These are phyloP conservation scores for Prochilodus magdalenae DNA, from an alignment of 2,113 vertebrate genomes.

Conservation along the genomic window DNA sequence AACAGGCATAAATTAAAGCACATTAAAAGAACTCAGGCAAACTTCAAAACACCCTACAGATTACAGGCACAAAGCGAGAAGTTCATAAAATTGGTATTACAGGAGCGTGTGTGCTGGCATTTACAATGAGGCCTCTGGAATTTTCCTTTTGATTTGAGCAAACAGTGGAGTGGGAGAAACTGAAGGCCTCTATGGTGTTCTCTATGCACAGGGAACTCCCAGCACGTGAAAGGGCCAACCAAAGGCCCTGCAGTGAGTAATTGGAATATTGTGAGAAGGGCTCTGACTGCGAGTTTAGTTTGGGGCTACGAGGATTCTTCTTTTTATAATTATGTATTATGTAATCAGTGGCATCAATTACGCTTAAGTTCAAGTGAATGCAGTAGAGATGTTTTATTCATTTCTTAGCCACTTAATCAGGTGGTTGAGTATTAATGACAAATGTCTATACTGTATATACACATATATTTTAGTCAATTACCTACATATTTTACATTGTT, in stretches of 20 bases:
- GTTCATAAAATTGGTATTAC: constrained; percentile 44
- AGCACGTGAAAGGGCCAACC: not conserved
- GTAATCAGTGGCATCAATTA: not conserved
- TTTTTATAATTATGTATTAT: not conserved
- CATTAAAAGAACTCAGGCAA: not conserved
- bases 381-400: no score
- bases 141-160: constrained; percentile 21
- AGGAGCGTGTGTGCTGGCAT: constrained; percentile 35
- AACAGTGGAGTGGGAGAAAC: not conserved
- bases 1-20: no score
- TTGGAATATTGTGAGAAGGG: not conserved
- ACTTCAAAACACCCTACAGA: constrained; percentile 22
- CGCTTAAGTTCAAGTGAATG: no score
- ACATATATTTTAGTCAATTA: no score
- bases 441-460: no score
- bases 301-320: not conserved
- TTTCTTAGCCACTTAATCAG: no score
- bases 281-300: not conserved
- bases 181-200: constrained; percentile 18
- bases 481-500: no score
- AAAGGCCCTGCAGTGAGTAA: not conserved
- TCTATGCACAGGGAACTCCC: not conserved
- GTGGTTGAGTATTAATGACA: no score
- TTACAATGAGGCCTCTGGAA: constrained; percentile 17
- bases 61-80: constrained; percentile 4